These are phyloP conservation scores for Caenorhabditis macrosperma DNA, from an alignment of 2,888 invertebrate species.

Conservation along the genomic window DNA sequence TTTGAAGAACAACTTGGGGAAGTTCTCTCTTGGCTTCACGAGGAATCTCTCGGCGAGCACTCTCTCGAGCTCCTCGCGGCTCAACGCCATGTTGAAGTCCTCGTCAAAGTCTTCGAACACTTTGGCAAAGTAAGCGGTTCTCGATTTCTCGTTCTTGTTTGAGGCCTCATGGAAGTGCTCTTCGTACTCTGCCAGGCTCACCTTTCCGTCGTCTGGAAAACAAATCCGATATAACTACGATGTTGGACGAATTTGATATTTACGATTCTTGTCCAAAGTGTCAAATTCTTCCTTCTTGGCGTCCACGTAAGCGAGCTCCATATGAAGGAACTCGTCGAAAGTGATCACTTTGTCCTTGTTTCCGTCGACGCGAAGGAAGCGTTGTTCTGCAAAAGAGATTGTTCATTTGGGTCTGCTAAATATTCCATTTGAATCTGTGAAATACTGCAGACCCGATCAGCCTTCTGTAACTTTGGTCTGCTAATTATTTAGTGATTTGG, in stretches of 20 bases:
- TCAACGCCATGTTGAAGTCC: constrained; percentile 72
- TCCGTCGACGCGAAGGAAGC: constrained; percentile 71
- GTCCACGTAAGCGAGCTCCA: constrained; percentile 75
- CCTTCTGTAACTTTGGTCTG: too few relatives aligned
- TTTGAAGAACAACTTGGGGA: constrained; percentile 70
- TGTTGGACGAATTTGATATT: too few relatives aligned
- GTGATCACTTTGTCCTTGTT: constrained; percentile 70
- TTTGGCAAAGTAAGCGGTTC: constrained; percentile 74
- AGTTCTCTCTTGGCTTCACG: constrained; percentile 73
- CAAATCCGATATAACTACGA: background rate
- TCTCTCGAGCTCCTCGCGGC: constrained; percentile 68
- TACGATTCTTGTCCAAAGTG: constrained; percentile 70
- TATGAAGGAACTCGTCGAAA: constrained; percentile 77
- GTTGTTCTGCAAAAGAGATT: constrained; percentile 67
- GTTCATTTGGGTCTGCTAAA: too few relatives aligned
- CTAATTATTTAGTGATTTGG: too few relatives aligned
- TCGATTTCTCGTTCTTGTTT: constrained; percentile 66
- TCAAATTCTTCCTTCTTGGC: constrained; percentile 77
- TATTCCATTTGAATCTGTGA: too few relatives aligned
- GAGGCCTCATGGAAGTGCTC: constrained; percentile 72
- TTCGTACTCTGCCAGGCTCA: constrained; percentile 72
- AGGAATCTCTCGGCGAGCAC: constrained; percentile 74
- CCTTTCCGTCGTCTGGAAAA: constrained; percentile 69
- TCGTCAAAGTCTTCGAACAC: constrained; percentile 77
- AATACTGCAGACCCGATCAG: too few relatives aligned